Evolutionary conservation across 1,140 invertebrate genomes (phyloP).

Genomic region (Linepithema humile): DNA sequence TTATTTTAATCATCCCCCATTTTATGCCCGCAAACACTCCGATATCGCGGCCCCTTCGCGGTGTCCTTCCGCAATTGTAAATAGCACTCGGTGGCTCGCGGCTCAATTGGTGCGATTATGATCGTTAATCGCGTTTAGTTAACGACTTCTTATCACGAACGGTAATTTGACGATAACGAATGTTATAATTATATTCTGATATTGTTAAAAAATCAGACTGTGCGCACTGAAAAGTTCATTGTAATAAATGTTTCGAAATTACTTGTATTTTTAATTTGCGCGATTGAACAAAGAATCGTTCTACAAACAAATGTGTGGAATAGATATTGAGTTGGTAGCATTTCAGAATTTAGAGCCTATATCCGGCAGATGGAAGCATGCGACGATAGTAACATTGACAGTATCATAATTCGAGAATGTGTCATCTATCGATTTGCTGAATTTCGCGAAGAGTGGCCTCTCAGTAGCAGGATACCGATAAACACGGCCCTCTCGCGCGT

Average conservation of each 20-base stretch:
- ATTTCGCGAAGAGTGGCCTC: background rate
- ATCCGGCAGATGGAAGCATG: background rate
- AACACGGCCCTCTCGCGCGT: background rate
- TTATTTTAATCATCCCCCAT: conserved; percentile 83
- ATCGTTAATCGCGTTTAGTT: conserved; percentile 33
- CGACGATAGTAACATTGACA: background rate
- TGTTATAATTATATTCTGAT: no score
- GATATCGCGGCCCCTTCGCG: conserved; percentile 49
- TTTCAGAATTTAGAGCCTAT: background rate
- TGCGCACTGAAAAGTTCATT: no score
- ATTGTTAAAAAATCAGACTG: no score
- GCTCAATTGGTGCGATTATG: background rate
- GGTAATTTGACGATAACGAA: background rate
- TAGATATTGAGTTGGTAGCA: background rate
- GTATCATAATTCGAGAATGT: background rate
- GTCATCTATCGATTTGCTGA: background rate
- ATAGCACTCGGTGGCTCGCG: conserved; percentile 7
- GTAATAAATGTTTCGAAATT: no score
- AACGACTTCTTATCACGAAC: conserved; percentile 6
- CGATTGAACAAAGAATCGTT: no score
- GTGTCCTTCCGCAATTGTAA: conserved; percentile 21
- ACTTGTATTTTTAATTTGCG: no score
- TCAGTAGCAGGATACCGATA: background rate
- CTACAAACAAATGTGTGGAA: no score
- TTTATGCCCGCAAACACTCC: conserved; percentile 78